phyloP scores from a whole-genome alignment of 2,797 vertebrate species.

The Amniataba percoides region DNA sequence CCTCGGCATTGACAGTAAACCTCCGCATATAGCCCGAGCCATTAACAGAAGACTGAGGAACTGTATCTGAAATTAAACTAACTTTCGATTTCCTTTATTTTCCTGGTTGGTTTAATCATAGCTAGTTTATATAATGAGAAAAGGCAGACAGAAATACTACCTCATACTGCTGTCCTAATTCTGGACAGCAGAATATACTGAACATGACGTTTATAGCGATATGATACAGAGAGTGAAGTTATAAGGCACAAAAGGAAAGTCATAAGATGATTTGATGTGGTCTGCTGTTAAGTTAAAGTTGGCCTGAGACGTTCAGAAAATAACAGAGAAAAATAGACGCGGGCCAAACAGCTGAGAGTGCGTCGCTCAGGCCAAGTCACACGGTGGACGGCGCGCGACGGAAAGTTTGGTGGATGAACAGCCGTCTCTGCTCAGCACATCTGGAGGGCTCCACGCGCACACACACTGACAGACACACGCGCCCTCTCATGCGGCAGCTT shows the following conservation, averaged over 20 bases:
- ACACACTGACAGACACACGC: not conserved
- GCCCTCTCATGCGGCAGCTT: slow-evolving; percentile 5
- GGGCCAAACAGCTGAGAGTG: slow-evolving; percentile 3
- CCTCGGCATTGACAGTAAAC: too few relatives aligned
- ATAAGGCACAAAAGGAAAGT: not conserved
- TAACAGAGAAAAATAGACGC: slow-evolving; percentile 1
- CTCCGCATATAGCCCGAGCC: too few relatives aligned
- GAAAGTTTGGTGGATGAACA: slow-evolving; percentile 39
- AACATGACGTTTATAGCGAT: not conserved
- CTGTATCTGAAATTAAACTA: too few relatives aligned
- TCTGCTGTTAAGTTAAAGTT: slow-evolving; percentile 17
- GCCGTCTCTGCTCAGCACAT: slow-evolving; percentile 37
- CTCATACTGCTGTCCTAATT: not conserved
- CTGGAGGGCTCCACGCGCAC: slow-evolving; percentile 6
- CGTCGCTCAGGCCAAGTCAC: slow-evolving; percentile 8
- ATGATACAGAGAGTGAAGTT: not conserved
- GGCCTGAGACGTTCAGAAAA: not conserved
- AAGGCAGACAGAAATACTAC: too few relatives aligned
- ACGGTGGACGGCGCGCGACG: slow-evolving; percentile 8
- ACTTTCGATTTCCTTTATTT: too few relatives aligned
- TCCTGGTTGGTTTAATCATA: not conserved
- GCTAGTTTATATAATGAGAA: not conserved
- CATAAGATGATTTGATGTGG: slow-evolving; percentile 9
- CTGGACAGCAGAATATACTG: too few relatives aligned
- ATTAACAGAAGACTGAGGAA: too few relatives aligned